phyloP scores from a whole-genome alignment of 2,888 invertebrate genomes.

The Diplazon laetatorius region DNA sequence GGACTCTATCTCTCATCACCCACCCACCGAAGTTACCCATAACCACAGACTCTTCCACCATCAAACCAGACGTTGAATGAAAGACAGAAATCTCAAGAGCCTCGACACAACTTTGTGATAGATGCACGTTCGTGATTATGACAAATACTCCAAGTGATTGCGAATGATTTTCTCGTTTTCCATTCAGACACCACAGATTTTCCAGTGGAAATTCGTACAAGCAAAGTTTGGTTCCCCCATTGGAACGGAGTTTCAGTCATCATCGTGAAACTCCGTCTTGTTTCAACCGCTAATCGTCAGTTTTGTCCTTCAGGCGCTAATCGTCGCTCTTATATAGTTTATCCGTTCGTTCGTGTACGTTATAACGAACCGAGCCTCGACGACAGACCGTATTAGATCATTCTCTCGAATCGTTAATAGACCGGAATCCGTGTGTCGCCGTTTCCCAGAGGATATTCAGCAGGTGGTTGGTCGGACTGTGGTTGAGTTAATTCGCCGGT shows the following conservation, averaged over 20 bases:
- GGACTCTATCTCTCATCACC: conserved; percentile 35
- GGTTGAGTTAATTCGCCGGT: conserved; percentile 40
- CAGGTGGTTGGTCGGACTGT: conserved; percentile 60
- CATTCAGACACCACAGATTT: conserved; percentile 21
- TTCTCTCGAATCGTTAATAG: conserved; percentile 49
- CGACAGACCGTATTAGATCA: conserved; percentile 31
- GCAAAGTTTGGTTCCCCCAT: conserved; percentile 31
- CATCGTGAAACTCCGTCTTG: conserved; percentile 11
- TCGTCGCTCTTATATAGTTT: too few relatives aligned
- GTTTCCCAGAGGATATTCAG: conserved; percentile 51
- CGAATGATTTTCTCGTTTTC: conserved; percentile 26
- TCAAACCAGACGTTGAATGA: conserved; percentile 13
- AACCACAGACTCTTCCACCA: conserved; percentile 29
- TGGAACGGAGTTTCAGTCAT: conserved; percentile 27
- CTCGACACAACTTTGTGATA: conserved; percentile 25
- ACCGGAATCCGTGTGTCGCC: conserved; percentile 32
- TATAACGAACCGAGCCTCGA: conserved; percentile 10
- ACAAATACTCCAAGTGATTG: conserved; percentile 46
- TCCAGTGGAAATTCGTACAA: conserved; percentile 32
- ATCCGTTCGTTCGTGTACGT: background rate
- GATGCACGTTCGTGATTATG: too few relatives aligned
- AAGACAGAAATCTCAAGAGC: conserved; percentile 37
- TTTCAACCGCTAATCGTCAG: background rate
- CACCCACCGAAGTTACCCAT: conserved; percentile 14
- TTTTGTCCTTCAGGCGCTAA: too few relatives aligned